Percentiles rank a stretch among this genome's conserved stretches.
phyloP scores from a whole-genome alignment of 2,888 invertebrate species.

The Metellina segmentata region DNA sequence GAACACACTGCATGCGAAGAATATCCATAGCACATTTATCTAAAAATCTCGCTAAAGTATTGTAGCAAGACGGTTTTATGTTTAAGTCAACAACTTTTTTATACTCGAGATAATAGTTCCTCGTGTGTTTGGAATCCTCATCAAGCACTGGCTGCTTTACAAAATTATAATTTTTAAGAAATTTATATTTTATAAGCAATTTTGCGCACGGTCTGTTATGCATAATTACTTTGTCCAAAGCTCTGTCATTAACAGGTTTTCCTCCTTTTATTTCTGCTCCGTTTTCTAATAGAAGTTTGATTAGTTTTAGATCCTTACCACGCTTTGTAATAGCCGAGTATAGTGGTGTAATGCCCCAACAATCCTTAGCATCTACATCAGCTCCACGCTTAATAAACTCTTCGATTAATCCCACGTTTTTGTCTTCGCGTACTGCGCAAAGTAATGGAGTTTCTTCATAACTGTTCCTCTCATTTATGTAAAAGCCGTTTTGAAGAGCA shows the following conservation, averaged over 20 bases:
- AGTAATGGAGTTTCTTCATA: slow-evolving; percentile 31
- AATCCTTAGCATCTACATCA: slow-evolving; percentile 24
- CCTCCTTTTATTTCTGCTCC: slow-evolving; percentile 26
- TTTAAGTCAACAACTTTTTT: slow-evolving; percentile 19
- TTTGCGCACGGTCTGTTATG: not conserved
- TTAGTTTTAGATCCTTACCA: not conserved
- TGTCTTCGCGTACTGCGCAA: not conserved
- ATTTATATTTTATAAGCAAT: slow-evolving; percentile 33
- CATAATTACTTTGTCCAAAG: not conserved
- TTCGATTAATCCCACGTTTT: not conserved
- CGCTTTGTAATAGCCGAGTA: slow-evolving; percentile 21
- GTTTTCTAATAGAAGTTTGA: slow-evolving; percentile 17
- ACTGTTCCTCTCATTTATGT: slow-evolving; percentile 19
- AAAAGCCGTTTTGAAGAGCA: not conserved
- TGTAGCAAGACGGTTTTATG: slow-evolving; percentile 8
- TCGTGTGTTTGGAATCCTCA: not conserved
- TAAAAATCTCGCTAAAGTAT: not conserved
- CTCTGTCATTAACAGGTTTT: not conserved
- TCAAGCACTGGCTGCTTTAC: not conserved
- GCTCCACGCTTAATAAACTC: slow-evolving; percentile 7
- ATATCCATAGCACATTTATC: slow-evolving; percentile 26
- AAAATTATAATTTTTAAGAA: not conserved
- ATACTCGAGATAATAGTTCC: slow-evolving; percentile 10
- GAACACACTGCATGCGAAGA: slow-evolving; percentile 16
- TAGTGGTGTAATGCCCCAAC: slow-evolving; percentile 30